Base-by-base conservation (phyloP, 1,140 invertebrate genomes). In the Trachymyrmex septentrionalis region DNA sequence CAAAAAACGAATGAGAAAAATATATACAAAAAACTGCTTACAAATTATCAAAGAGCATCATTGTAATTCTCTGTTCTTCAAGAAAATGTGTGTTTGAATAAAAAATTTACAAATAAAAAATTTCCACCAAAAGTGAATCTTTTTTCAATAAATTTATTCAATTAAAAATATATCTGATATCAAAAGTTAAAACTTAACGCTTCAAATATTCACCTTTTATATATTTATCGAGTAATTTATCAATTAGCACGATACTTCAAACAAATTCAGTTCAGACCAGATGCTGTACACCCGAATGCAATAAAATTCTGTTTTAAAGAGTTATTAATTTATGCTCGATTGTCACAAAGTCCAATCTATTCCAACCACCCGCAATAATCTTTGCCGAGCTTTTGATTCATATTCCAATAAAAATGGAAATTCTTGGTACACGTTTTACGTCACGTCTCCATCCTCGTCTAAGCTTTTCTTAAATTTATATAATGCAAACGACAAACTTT, bases 261-360 rank as follows among this genome's bases (percentile, higher is more conserved):
- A 72, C 12, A 30, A 82, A 61, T 73, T 72, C 34, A 21, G 48
- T 30, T n/a, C n/a, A 82, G 27, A 84, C 50, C 55, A 27, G 21
- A 5, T 27, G 34, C 64, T 14, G 55, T 12, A 69, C 9, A 55
- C 21, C n/a, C 24, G 55, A 71, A 30, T 27, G 53, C 6, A 73
- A 84, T 84, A 63, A 84, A 84, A 61, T 84, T 4, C n/a, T 14
- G 27, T 73, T 73, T 63, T 50, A 14, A 84, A 61, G 19, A 73
- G 69, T 84, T 75, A 84, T 75, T 84, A 84, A 84, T 63, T 73
- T 63, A 63, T 84, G 30, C n/a, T 30, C 24, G 38, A 38, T 82
- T 82, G 21, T 4, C 44, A 7, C 4, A 50, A 48, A 59, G 38
- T 82, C 38, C 24, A 44, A 75, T 75, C 27, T 7, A 12, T 61